Evolutionary conservation across 2,797 vertebrate species (phyloP), one percentile per base, ranked within the genome.

Genomic region (Thripadectes ignobilis): DNA sequence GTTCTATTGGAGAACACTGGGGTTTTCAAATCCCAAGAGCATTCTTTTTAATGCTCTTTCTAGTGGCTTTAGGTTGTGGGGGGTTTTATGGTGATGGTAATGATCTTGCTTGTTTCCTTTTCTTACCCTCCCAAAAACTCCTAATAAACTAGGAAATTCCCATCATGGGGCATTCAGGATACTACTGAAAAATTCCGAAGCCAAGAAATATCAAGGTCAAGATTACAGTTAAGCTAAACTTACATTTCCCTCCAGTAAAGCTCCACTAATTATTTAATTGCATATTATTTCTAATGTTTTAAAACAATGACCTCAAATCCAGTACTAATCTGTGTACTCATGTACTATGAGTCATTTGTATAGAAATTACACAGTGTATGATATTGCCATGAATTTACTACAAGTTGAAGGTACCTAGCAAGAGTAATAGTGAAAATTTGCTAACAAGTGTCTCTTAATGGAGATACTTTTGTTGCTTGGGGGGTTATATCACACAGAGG

Each of bases 381-480:
- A n/a, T 69, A 85, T 29, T 58, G 79, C 75, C 46, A 57, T 51
- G 88, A 89, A 85, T 49, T 73, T 91, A 73, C 72, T 93, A 54
- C 61, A 63, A 87, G 39, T 34, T 63, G 69, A 77, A 88, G 69
- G 15, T 26, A 71, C n/a, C 21, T 12, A 43, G n/a, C 55, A 58
- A 88, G 93, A 94, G 39, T 48, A 94, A 91, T 84, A 96, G 20
- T n/a, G 79, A 94, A 85, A 96, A 93, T 32, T 57, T 66, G 68
- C 75, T 81, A 65, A 57, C 49, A 72, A 48, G 32, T 62, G 55
- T 69, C 58, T 78, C 19, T 55, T 66, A 73, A 48, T 39, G 54
- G 45, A 69, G 58, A 66, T 21, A 20, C 27, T 89, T 68, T 4
- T 66, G 43, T 75, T 7, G 1, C 38, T 81, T 1, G 0, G 58